A percentile compares a stretch with the other conserved stretches of the same genome.
Conservation (phyloP, 2,888 invertebrate species). For the Machimus rusticus region DNA sequence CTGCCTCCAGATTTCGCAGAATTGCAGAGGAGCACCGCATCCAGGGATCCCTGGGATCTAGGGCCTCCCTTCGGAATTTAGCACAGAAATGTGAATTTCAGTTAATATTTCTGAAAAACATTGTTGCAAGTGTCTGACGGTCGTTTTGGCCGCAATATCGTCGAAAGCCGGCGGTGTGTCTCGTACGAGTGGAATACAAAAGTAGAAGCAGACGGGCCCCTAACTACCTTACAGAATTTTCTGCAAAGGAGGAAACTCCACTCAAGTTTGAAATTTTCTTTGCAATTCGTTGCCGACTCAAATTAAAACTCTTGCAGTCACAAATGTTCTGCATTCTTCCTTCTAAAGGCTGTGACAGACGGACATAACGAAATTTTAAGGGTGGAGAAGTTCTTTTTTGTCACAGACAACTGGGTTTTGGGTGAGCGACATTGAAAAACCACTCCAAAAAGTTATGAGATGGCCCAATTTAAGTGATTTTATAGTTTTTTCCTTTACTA, state of each 20-base stretch:
- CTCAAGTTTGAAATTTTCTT: background rate
- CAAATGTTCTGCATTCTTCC: background rate
- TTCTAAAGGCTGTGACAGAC: too few relatives aligned
- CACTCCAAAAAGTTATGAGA: too few relatives aligned
- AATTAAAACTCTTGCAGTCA: background rate
- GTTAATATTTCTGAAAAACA: slow-evolving; percentile 5
- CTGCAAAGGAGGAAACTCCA: background rate
- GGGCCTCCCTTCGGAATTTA: background rate
- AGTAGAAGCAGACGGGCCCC: background rate
- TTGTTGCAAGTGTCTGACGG: background rate
- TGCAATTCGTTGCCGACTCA: background rate
- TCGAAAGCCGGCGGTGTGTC: background rate
- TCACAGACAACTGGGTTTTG: too few relatives aligned
- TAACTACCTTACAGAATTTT: background rate
- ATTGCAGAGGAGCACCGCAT: background rate
- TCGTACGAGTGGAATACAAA: background rate
- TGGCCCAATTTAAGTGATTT: too few relatives aligned
- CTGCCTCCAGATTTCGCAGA: background rate
- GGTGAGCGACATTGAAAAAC: too few relatives aligned
- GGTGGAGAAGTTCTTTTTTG: too few relatives aligned
- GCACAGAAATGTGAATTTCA: background rate
- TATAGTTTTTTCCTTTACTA: too few relatives aligned
- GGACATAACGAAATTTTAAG: too few relatives aligned
- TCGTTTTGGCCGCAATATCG: background rate
- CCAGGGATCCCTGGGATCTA: background rate